These are phyloP conservation scores for Porphyrio hochstetteri DNA, from an alignment of 2,113 vertebrate genomes.

Conservation along the genomic window DNA sequence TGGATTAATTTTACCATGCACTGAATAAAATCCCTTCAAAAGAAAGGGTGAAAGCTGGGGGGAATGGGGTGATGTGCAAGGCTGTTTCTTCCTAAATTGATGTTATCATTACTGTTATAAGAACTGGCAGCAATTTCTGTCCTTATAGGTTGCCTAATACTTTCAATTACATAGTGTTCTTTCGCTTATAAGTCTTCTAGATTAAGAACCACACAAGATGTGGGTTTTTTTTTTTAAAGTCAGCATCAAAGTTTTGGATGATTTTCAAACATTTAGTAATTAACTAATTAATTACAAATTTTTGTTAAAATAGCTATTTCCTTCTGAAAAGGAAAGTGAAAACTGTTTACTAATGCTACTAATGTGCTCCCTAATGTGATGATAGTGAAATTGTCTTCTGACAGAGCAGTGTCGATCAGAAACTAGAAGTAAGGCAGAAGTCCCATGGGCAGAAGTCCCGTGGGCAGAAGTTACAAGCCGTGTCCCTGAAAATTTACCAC, in stretches of 20 bases:
- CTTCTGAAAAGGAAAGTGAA: not conserved
- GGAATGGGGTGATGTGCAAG: fast-evolving
- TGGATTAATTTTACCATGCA: not conserved
- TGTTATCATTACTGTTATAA: not conserved
- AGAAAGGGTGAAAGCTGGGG: not conserved
- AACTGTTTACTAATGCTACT: not conserved
- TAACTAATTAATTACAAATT: not conserved
- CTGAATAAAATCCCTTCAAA: not conserved
- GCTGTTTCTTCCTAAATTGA: not conserved
- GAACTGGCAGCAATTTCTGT: not conserved
- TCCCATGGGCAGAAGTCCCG: not conserved
- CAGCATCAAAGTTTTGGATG: not conserved
- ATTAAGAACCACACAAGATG: not conserved
- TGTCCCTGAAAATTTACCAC: not conserved
- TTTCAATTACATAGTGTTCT: not conserved
- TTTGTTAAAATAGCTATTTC: not conserved
- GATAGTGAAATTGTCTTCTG: not conserved
- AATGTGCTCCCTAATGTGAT: not conserved
- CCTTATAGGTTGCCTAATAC: not conserved
- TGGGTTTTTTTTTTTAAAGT: not conserved
- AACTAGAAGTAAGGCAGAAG: not conserved
- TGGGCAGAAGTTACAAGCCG: not conserved
- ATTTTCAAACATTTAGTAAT: not conserved
- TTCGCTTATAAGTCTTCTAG: not conserved
- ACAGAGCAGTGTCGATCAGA: not conserved